Percentiles rank a stretch among this genome's conserved stretches.
Conservation (phyloP, 2,888 invertebrate genomes). For the Caenorhabditis zanzibari region DNA sequence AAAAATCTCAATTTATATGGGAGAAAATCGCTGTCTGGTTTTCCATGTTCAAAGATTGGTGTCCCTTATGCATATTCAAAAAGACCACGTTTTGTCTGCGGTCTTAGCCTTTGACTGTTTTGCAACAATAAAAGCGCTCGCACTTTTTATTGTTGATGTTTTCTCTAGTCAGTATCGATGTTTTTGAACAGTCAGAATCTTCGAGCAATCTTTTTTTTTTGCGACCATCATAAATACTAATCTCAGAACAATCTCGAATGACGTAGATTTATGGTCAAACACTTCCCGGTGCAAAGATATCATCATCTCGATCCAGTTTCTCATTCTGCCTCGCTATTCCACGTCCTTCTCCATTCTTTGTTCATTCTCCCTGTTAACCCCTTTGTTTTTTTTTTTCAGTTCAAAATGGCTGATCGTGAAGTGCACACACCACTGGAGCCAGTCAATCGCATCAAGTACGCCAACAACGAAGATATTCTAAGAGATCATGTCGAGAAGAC, state of each 20-base stretch:
- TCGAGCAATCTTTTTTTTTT: conserved; percentile 1
- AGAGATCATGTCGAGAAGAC: conserved; percentile 86
- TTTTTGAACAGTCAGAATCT: neutral
- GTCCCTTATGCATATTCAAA: neutral
- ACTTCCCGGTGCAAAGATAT: conserved; percentile 56
- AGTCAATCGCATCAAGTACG: conserved; percentile 73
- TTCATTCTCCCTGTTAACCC: neutral
- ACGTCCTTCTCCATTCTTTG: neutral
- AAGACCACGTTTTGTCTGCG: neutral
- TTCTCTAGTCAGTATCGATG: neutral
- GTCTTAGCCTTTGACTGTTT: neutral
- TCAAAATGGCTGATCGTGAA: conserved; percentile 63
- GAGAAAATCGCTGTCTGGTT: too few species aligned
- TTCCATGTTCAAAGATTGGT: neutral
- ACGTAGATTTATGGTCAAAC: neutral
- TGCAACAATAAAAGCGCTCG: neutral
- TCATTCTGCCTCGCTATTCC: conserved; percentile 12
- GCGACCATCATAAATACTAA: neutral
- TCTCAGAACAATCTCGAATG: neutral
- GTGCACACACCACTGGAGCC: conserved; percentile 77
- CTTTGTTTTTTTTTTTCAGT: conserved; percentile 41
- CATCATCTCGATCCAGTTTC: conserved; percentile 45
- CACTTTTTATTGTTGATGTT: conserved; percentile 13
- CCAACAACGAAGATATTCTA: conserved; percentile 73
- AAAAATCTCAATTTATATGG: too few species aligned